Conservation (phyloP, 1,140 invertebrate species). For the Grapholita molesta region DNA sequence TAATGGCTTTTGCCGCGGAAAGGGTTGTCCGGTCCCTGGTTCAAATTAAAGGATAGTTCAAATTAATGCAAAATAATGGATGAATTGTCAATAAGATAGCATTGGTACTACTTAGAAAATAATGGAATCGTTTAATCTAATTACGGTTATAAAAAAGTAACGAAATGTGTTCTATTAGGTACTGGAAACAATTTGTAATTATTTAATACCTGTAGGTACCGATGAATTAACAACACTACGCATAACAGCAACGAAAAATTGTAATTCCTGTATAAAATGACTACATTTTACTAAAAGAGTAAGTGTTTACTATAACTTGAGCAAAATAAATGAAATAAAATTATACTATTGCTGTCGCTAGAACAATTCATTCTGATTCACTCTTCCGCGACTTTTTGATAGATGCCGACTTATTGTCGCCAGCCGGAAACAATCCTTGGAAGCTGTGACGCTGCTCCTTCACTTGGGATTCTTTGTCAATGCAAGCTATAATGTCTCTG, state of each 20-base stretch:
- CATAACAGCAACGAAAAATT: not conserved
- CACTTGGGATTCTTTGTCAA: conserved; percentile 60
- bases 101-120: not conserved
- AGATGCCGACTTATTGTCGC: conserved; percentile 42
- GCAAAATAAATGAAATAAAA: conserved; percentile 2
- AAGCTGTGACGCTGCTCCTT: conserved; percentile 55
- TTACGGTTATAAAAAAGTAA: not conserved
- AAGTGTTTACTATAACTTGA: not conserved
- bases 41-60: too few relatives aligned
- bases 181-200: not conserved
- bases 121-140: not conserved
- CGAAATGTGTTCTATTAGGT: not conserved
- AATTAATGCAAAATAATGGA: not conserved
- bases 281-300: not conserved
- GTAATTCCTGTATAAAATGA: not conserved
- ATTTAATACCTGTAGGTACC: not conserved
- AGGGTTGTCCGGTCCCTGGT: too few relatives aligned
- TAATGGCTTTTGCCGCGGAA: too few relatives aligned
- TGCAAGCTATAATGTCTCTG: conserved; percentile 41
- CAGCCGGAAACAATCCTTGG: conserved; percentile 45
- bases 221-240: not conserved
- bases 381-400: conserved; percentile 54
- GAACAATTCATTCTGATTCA: conserved; percentile 20
- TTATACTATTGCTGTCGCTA: not conserved
- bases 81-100: not conserved